phyloP scores from a whole-genome alignment of 2,888 invertebrate species.

The Invenusta paracnida region DNA sequence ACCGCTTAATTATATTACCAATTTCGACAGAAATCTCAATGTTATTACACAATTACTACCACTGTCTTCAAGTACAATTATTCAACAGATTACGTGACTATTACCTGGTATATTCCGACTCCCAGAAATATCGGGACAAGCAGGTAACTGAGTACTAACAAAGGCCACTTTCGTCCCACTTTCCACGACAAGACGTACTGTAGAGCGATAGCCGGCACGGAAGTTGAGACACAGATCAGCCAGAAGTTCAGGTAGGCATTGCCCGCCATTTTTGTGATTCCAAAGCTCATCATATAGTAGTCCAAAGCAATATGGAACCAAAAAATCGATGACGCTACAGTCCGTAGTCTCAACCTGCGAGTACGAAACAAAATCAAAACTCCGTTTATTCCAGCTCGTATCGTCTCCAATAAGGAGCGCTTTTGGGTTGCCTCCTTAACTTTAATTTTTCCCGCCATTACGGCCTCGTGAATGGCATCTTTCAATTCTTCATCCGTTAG shows the following conservation, averaged over 20 bases:
- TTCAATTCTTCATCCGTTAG: background rate
- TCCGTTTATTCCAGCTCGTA: background rate
- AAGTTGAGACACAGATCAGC: background rate
- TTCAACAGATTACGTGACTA: too few relatives aligned
- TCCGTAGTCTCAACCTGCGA: background rate
- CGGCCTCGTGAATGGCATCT: too few relatives aligned
- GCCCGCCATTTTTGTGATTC: background rate
- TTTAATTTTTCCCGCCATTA: background rate
- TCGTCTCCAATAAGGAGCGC: background rate
- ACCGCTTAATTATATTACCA: too few relatives aligned
- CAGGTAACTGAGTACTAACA: background rate
- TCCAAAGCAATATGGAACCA: background rate
- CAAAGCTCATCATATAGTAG: background rate
- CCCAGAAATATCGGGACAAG: background rate
- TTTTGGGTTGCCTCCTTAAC: background rate
- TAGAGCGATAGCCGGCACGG: background rate
- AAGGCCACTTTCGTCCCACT: background rate
- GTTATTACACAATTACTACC: too few relatives aligned
- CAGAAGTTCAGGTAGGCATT: constrained; percentile 6
- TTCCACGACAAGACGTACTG: background rate
- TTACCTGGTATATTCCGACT: background rate
- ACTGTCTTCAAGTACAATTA: too few relatives aligned
- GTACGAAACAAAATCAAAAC: background rate
- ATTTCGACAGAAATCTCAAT: too few relatives aligned
- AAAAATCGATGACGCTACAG: background rate